Evolutionary conservation across 2,888 invertebrate species (phyloP).

Genomic region (Acanthopleura granulata): DNA sequence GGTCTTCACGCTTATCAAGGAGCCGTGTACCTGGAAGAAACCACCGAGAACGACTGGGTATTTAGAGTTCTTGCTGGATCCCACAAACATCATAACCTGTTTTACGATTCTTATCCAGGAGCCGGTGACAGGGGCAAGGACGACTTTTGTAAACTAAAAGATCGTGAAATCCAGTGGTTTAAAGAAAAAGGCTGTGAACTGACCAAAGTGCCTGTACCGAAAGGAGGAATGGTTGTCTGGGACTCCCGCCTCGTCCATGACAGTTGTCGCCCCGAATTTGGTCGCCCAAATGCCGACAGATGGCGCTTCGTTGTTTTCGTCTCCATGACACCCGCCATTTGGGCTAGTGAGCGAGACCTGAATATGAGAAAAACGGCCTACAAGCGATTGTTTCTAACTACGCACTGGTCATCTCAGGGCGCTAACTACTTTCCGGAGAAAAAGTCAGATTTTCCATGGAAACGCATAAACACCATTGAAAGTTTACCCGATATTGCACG

Average conservation of each 20-base stretch:
- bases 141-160: conserved; percentile 24
- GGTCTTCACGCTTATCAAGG: conserved; percentile 32
- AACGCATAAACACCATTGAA: conserved; percentile 27
- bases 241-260: conserved; percentile 46
- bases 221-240: conserved; percentile 48
- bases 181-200: conserved; percentile 30
- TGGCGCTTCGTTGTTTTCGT: conserved; percentile 34
- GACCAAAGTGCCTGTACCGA: conserved; percentile 36
- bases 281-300: conserved; percentile 32
- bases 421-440: conserved; percentile 24
- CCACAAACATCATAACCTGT: conserved; percentile 32
- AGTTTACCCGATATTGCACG: conserved; percentile 45
- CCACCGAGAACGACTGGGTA: conserved; percentile 26
- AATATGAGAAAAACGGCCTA: conserved; percentile 35
- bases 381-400: conserved; percentile 30
- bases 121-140: conserved; percentile 16
- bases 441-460: neutral
- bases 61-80: conserved; percentile 36
- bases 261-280: conserved; percentile 33
- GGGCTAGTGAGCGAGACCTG: conserved; percentile 36
- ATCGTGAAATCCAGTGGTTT: conserved; percentile 28
- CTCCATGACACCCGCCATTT: conserved; percentile 33
- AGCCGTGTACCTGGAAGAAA: conserved; percentile 31
- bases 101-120: conserved; percentile 20
- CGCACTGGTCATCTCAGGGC: conserved; percentile 44